Evolutionary conservation across 2,113 vertebrate genomes (phyloP), one percentile per base, ranked within the genome.

Genomic region (Pelobates fuscus): DNA sequence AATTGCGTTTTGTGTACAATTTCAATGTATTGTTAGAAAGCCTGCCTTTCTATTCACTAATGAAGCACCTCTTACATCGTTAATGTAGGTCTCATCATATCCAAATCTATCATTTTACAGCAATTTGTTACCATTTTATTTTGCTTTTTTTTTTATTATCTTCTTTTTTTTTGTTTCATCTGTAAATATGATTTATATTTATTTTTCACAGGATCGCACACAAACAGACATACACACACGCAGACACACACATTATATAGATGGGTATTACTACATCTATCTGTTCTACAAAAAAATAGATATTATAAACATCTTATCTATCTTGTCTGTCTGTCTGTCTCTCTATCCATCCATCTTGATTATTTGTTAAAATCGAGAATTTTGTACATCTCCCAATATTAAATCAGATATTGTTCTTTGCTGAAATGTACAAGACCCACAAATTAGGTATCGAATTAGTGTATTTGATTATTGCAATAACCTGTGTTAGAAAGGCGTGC

Each of bases 1-100:
- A 93, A 93, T 91, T 90, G 55, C 73, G 25, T 77, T n/a, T 92
- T 91, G 86, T 86, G 85, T 87, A 88, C 89, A 88, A 90, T 92
- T 89, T 90, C 86, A 89, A 90, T 82, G 85, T 90, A 85, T 41
- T 87, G 71, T 83, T 82, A 84, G 80, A 70, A 73, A 84, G 86
- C 86, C 87, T 81, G 81, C 82, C 84, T 84, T 27, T 65, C 32
- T 67, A 30, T 60, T 60, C 20, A 27, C 64, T 7, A 17, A 32
- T 21, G 20, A 23, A 21, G 32, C 41, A 60, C 26, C 14, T 20
- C 46, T 55, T 7, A 59, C 12, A 30, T 24, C 12, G 2, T 23
- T 23, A 3, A 25, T 30, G 5, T 2, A 37, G 49, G 26, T 37
- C 54, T 25, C 26, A 55, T 55, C 6, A 23, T 55, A 20, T 2